Conservation (phyloP, 2,113 vertebrate species). For the Steatornis caripensis region DNA sequence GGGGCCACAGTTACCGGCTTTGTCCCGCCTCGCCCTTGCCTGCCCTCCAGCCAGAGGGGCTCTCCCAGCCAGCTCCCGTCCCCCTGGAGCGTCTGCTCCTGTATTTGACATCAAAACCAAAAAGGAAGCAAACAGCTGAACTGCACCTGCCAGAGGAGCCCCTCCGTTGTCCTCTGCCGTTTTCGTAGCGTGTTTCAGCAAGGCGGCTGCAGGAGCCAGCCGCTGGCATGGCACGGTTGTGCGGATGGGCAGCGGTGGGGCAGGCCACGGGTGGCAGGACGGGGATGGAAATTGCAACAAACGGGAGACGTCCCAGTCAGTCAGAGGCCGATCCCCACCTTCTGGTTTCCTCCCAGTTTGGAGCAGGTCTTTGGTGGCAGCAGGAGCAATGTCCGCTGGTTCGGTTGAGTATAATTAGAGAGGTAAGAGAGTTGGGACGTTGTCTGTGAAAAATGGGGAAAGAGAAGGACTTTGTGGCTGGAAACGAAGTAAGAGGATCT, state of each 20-base stretch:
- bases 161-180: background rate
- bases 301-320: rapidly evolving
- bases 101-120: background rate
- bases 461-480: background rate
- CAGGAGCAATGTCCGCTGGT: background rate
- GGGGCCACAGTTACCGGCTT: background rate
- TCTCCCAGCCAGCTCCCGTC: background rate
- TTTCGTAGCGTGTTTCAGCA: background rate
- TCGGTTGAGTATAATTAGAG: background rate
- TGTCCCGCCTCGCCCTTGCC: background rate
- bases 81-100: background rate
- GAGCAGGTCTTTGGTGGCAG: background rate
- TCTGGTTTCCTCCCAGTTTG: rapidly evolving
- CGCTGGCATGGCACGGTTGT: rapidly evolving
- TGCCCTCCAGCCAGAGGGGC: background rate
- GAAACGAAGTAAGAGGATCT: background rate
- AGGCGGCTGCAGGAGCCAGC: background rate
- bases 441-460: background rate
- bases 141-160: background rate
- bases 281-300: background rate
- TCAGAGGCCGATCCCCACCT: rapidly evolving
- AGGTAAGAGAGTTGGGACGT: background rate
- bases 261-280: background rate
- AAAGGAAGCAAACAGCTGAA: background rate
- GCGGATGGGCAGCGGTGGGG: background rate